phyloP scores from a whole-genome alignment of 1,140 invertebrate species.

The Zeugodacus cucurbitae region DNA sequence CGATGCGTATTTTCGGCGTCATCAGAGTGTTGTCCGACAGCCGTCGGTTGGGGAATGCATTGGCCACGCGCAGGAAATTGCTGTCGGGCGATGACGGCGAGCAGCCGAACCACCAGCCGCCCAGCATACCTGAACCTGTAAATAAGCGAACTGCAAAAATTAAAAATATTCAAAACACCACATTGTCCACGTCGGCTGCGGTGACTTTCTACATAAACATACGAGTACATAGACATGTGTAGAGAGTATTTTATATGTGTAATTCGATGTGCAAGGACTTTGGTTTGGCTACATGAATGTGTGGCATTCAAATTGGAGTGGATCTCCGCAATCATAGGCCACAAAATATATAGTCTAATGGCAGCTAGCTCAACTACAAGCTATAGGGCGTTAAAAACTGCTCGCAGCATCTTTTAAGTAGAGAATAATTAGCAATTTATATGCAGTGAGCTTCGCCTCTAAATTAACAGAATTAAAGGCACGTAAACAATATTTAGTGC shows the following conservation, averaged over 20 bases:
- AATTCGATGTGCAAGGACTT: too few species aligned
- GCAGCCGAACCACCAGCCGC: slow-evolving; percentile 78
- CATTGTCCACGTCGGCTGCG: not conserved
- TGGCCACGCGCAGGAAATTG: slow-evolving; percentile 86
- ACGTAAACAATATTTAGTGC: too few species aligned
- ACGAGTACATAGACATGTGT: not conserved
- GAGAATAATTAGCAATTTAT: too few species aligned
- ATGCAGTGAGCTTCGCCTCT: too few species aligned
- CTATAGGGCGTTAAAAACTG: too few species aligned
- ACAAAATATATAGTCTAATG: too few species aligned
- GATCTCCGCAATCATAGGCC: too few species aligned
- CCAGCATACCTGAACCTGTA: slow-evolving; percentile 72
- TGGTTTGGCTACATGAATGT: too few species aligned
- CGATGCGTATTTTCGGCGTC: slow-evolving; percentile 87
- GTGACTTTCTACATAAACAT: not conserved
- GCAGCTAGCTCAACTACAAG: too few species aligned
- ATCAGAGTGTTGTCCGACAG: slow-evolving; percentile 92
- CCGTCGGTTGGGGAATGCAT: slow-evolving; percentile 81
- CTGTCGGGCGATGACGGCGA: slow-evolving; percentile 83
- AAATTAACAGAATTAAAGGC: too few species aligned
- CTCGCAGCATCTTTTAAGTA: too few species aligned
- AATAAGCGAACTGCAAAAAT: slow-evolving; percentile 39
- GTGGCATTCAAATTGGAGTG: too few species aligned
- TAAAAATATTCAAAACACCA: slow-evolving; percentile 31
- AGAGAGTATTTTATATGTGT: not conserved